Evolutionary conservation across 2,888 invertebrate genomes (phyloP).

Genomic region (Pollenia angustigena): DNA sequence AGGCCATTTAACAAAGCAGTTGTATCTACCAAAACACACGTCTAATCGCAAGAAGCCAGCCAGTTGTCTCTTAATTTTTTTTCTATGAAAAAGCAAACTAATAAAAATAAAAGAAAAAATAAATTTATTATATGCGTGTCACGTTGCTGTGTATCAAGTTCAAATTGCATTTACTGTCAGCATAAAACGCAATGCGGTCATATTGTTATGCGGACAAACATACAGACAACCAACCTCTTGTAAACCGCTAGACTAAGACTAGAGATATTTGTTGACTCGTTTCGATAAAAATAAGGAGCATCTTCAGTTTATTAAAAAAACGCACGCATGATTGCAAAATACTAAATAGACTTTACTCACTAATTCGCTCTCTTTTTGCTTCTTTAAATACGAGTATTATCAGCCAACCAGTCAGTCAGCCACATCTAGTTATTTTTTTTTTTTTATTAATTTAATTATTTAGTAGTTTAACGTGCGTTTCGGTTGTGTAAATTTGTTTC

Average conservation of each 20-base stretch:
- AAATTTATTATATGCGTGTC: constrained; percentile 79
- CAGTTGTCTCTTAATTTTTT: constrained; percentile 32
- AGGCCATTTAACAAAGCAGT: constrained; percentile 33
- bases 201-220: constrained; percentile 21
- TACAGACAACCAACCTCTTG: constrained; percentile 48
- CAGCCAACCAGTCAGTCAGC: not conserved
- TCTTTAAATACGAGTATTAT: not conserved
- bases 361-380: constrained; percentile 26
- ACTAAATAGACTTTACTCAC: constrained; percentile 34
- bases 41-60: constrained; percentile 15
- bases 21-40: constrained; percentile 35
- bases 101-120: constrained; percentile 52
- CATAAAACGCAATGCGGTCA: constrained; percentile 74
- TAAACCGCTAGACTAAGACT: constrained; percentile 28
- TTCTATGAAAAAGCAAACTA: constrained; percentile 7
- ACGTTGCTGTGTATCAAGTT: constrained; percentile 81
- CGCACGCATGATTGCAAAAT: constrained; percentile 61
- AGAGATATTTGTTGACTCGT: constrained; percentile 48
- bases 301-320: constrained; percentile 65
- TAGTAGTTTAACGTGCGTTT: constrained; percentile 38
- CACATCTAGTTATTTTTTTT: not conserved
- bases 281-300: constrained; percentile 58
- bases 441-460: constrained; percentile 24
- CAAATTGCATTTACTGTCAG: constrained; percentile 82
- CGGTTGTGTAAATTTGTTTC: constrained; percentile 19